Conservation (phyloP, 2,113 vertebrate species). For the Zapornia atra region DNA sequence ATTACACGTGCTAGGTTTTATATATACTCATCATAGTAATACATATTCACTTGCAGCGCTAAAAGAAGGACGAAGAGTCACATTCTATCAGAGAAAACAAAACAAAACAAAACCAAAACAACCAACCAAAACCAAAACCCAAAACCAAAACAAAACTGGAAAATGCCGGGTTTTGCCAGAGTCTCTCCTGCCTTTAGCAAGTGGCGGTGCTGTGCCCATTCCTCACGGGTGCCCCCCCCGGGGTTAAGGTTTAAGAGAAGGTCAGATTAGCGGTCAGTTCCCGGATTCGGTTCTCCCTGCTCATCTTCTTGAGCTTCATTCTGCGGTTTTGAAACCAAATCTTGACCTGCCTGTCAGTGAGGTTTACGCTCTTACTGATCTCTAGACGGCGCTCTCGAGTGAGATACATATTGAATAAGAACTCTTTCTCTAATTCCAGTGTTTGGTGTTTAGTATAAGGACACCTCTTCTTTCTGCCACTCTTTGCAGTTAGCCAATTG, state of each 20-base stretch:
- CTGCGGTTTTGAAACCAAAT: conserved; percentile 99
- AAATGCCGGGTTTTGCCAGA: conserved; percentile 77
- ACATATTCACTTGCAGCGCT: conserved; percentile 86
- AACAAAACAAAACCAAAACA: conserved; percentile 64
- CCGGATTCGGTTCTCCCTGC: conserved; percentile 97
- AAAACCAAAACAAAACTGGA: conserved; percentile 53
- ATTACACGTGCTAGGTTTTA: conserved; percentile 84
- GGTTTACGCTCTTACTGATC: conserved; percentile 99
- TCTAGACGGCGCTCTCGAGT: conserved; percentile 99
- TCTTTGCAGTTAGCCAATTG: conserved; percentile 99
- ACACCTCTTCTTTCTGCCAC: conserved; percentile 98
- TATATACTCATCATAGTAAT: conserved; percentile 78
- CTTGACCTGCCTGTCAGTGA: conserved; percentile 99
- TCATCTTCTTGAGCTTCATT: conserved; percentile 99
- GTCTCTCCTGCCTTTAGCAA: conserved; percentile 79
- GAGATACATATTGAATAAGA: conserved; percentile 99
- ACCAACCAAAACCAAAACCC: conserved; percentile 26
- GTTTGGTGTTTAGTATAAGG: conserved; percentile 99
- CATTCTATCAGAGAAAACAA: conserved; percentile 86
- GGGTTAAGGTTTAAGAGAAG: conserved; percentile 89
- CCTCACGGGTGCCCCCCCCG: conserved; percentile 62
- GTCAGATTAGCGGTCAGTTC: conserved; percentile 99
- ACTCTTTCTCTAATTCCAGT: conserved; percentile 99
- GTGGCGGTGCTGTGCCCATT: conserved; percentile 70
- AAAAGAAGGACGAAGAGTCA: conserved; percentile 86